phyloP scores from a whole-genome alignment of 2,888 invertebrate species.

The Ornithoptera alexandrae region DNA sequence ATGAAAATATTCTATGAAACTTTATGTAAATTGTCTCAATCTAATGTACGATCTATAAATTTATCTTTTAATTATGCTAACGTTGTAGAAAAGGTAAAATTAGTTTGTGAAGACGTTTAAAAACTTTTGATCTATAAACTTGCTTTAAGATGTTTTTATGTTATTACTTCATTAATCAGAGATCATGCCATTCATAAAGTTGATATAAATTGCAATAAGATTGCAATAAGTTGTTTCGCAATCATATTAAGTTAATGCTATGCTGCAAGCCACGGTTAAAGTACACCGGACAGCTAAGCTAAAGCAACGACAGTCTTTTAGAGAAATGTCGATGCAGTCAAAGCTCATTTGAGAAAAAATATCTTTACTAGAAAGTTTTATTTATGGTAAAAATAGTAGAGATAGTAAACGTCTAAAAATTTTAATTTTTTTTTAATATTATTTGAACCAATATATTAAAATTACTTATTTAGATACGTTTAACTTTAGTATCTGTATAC shows the following conservation, averaged over 20 bases:
- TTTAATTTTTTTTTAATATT: no score
- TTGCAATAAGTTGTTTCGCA: not conserved
- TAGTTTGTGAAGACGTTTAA: not conserved
- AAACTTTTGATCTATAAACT: not conserved
- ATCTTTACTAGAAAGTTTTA: no score
- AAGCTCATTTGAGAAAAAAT: no score
- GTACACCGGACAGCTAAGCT: not conserved
- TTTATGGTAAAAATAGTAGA: no score
- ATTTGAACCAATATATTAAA: no score
- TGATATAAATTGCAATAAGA: not conserved
- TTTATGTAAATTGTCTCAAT: conserved; percentile 23
- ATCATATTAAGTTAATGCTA: not conserved
- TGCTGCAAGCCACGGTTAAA: not conserved
- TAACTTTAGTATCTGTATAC: no score
- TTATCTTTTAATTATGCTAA: not conserved
- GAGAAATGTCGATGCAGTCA: not conserved
- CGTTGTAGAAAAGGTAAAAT: not conserved
- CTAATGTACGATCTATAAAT: conserved; percentile 1
- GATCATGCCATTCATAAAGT: not conserved
- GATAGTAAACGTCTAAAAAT: no score
- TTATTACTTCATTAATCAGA: not conserved
- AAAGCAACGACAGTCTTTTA: not conserved
- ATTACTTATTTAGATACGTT: no score
- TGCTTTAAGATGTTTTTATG: no score
- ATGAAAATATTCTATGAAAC: conserved; percentile 17